phyloP scores from a whole-genome alignment of 2,797 vertebrate species.

The Gambusia yucatana region DNA sequence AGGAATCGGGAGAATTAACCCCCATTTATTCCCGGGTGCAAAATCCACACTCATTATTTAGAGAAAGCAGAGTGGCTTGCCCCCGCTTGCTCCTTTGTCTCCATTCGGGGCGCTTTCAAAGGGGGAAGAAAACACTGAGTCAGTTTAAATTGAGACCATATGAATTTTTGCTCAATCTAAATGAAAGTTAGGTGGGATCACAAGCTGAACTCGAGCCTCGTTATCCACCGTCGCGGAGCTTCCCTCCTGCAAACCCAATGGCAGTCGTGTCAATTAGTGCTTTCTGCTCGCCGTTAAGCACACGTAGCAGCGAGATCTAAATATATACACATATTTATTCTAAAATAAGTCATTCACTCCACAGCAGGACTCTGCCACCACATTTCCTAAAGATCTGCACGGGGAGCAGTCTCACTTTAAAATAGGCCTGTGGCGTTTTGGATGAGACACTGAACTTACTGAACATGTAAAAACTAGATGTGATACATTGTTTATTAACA shows the following conservation, averaged over 20 bases:
- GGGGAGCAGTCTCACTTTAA: conserved; percentile 27
- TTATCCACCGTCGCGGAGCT: conserved; percentile 31
- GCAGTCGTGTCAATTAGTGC: conserved; percentile 47
- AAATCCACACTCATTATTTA: conserved; percentile 35
- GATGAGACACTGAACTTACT: conserved; percentile 39
- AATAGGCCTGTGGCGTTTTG: conserved; percentile 47
- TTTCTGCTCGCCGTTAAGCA: conserved; percentile 49
- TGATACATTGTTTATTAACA: conserved; percentile 33
- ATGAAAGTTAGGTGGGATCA: conserved; percentile 51
- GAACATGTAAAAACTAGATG: conserved; percentile 39
- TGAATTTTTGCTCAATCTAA: conserved; percentile 57
- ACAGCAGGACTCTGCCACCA: conserved; percentile 34
- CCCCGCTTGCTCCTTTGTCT: conserved; percentile 55
- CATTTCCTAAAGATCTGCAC: conserved; percentile 51
- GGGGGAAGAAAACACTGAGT: conserved; percentile 45
- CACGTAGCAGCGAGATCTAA: conserved; percentile 22
- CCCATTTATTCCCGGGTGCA: conserved; percentile 23
- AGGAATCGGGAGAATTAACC: conserved; percentile 67
- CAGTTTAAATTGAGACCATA: conserved; percentile 69
- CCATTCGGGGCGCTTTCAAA: conserved; percentile 47
- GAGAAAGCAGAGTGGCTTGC: conserved; percentile 56
- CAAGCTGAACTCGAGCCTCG: conserved; percentile 37
- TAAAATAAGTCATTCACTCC: conserved; percentile 38
- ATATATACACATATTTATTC: conserved; percentile 13
- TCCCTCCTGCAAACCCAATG: conserved; percentile 23